phyloP scores from a whole-genome alignment of 1,140 invertebrate species.

The Ostrea denselamellosa region DNA sequence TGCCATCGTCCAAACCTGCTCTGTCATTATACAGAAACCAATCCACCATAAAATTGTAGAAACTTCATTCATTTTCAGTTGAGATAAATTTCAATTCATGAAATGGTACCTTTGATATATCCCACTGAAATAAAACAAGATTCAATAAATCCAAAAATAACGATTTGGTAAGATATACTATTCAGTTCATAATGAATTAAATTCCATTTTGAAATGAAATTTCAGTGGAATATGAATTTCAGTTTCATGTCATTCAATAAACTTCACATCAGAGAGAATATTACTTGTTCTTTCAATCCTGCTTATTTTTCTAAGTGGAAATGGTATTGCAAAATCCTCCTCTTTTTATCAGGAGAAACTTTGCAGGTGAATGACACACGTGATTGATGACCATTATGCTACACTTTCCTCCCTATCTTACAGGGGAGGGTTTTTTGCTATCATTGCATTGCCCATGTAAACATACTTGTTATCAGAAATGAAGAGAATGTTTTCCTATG shows the following conservation, averaged over 20 bases:
- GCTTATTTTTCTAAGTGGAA: slow-evolving; percentile 2
- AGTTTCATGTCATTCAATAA: background rate
- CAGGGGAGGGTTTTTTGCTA: slow-evolving; percentile 7
- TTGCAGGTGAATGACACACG: background rate
- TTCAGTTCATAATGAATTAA: background rate
- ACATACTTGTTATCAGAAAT: slow-evolving; percentile 33
- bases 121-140: background rate
- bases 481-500: background rate
- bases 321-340: background rate
- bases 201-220: background rate
- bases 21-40: background rate
- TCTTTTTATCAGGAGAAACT: background rate
- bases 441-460: slow-evolving; percentile 34
- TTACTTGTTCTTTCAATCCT: background rate
- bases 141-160: background rate
- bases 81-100: background rate
- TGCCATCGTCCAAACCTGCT: slow-evolving; percentile 3
- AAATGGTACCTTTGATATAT: background rate
- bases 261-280: background rate
- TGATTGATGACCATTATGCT: slow-evolving; percentile 19
- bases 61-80: background rate
- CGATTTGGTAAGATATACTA: background rate
- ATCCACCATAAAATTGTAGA: background rate
- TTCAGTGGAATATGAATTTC: background rate
- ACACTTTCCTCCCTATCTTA: background rate